Conservation (phyloP, 2,113 vertebrate genomes). For the Anoura caudifer region DNA sequence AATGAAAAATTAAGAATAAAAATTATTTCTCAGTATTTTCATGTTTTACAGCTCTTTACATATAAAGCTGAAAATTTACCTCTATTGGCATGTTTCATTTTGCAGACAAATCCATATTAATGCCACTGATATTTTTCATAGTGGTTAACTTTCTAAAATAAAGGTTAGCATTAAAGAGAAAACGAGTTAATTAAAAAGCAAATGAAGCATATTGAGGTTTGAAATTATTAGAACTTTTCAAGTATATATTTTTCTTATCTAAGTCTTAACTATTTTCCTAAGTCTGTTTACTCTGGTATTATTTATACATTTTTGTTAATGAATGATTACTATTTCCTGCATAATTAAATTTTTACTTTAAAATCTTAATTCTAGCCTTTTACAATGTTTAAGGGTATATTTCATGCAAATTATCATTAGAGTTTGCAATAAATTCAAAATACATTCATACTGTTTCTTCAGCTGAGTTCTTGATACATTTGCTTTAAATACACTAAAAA, state of each 20-base stretch:
- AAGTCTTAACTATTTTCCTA: neutral
- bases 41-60: neutral
- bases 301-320: neutral
- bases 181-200: neutral
- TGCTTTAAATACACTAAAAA: neutral
- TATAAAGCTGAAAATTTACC: neutral
- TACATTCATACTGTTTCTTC: neutral
- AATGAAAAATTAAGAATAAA: slow-evolving; percentile 15
- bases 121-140: neutral
- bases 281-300: neutral
- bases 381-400: neutral
- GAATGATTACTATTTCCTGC: slow-evolving; percentile 12
- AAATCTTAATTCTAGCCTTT: neutral
- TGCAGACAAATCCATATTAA: neutral
- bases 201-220: neutral
- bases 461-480: slow-evolving; percentile 12
- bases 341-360: neutral
- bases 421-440: slow-evolving; percentile 26
- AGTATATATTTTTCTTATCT: neutral
- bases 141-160: slow-evolving; percentile 8
- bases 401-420: neutral
- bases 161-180: neutral
- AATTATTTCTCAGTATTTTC: neutral
- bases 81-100: neutral
- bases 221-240: neutral